phyloP scores from a whole-genome alignment of 1,140 invertebrate species.

The Aricia agestis region DNA sequence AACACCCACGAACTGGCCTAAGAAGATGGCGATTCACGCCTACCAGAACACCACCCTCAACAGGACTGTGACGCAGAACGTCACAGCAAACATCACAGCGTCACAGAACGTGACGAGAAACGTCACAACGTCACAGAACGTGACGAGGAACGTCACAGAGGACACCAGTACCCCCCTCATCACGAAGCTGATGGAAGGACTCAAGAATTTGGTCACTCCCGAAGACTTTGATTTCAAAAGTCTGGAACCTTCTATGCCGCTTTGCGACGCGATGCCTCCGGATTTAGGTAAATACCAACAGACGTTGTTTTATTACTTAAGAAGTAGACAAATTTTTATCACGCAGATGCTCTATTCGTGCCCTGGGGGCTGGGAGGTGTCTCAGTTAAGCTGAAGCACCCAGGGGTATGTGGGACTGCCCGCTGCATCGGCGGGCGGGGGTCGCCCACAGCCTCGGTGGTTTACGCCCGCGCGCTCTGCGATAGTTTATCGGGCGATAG shows the following conservation, averaged over 20 bases:
- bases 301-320: no score
- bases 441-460: no score
- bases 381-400: no score
- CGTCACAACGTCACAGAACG: conserved; percentile 23
- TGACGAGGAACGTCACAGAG: conserved; percentile 38
- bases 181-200: conserved; percentile 49
- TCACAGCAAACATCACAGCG: not conserved
- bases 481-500: no score
- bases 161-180: conserved; percentile 45
- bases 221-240: conserved; percentile 42
- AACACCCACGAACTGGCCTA: conserved; percentile 38
- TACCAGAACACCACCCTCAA: conserved; percentile 28
- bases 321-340: no score
- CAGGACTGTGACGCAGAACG: conserved; percentile 19
- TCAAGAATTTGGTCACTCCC: conserved; percentile 49
- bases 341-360: no score
- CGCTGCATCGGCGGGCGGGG: no score
- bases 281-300: conserved; percentile 49
- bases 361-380: no score
- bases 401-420: no score
- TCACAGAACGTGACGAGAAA: conserved; percentile 35
- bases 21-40: conserved; percentile 33
- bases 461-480: no score
- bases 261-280: conserved; percentile 51
- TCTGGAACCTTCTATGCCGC: conserved; percentile 42